phyloP scores from a whole-genome alignment of 2,888 invertebrate species.

The Caenorhabditis sp. region DNA sequence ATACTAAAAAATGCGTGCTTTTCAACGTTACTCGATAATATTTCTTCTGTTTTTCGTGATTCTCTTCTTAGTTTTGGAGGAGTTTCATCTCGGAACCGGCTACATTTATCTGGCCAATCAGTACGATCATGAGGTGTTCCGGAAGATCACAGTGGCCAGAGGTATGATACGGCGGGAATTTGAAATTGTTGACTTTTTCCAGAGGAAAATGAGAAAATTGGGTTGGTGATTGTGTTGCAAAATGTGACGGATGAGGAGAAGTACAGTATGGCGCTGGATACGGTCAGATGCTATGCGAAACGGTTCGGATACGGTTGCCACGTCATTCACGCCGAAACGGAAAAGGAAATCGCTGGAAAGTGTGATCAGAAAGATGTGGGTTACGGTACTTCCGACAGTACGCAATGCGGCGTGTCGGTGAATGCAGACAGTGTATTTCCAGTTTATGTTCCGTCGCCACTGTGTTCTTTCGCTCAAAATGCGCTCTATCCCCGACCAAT shows the following conservation, averaged over 20 bases:
- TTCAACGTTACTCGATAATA: conserved; percentile 19
- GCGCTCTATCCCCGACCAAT: conserved; percentile 28
- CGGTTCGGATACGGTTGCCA: conserved; percentile 41
- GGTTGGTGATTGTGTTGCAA: conserved; percentile 27
- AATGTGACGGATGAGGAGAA: conserved; percentile 16
- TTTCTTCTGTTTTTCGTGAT: conserved; percentile 8
- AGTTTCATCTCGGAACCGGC: conserved; percentile 24
- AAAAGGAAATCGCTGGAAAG: not conserved
- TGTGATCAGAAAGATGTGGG: conserved; percentile 62
- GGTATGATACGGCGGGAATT: not conserved
- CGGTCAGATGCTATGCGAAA: conserved; percentile 43
- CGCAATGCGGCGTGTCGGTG: not conserved
- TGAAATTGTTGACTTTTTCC: not conserved
- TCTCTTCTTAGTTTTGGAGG: conserved; percentile 21
- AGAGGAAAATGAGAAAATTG: conserved; percentile 30
- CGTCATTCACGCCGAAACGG: conserved; percentile 18
- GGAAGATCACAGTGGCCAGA: conserved; percentile 31
- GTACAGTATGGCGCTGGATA: conserved; percentile 48
- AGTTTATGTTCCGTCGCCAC: conserved; percentile 68
- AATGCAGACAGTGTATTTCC: not conserved
- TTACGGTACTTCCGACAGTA: not conserved
- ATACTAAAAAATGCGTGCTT: conserved; percentile 13
- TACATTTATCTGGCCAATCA: conserved; percentile 36
- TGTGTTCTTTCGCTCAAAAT: conserved; percentile 56
- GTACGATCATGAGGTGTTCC: conserved; percentile 31